Conservation (phyloP, 1,140 invertebrate species). For the Scaptomyza montana region DNA sequence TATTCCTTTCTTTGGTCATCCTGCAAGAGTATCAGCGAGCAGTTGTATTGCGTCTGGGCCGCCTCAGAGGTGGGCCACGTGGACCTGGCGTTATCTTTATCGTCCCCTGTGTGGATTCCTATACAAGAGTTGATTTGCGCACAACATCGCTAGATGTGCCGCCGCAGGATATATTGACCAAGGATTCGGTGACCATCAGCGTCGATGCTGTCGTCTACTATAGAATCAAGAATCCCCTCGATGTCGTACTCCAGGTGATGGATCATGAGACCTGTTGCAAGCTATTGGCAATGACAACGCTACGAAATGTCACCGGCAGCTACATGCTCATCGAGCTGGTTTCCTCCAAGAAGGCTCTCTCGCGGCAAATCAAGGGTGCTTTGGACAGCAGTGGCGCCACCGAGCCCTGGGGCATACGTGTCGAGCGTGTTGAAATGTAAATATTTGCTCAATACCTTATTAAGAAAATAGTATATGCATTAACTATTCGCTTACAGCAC, state of each 20-base stretch:
- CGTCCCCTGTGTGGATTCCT: conserved; percentile 94
- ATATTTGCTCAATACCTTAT: no score
- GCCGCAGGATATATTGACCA: conserved; percentile 90
- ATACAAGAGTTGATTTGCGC: conserved; percentile 92
- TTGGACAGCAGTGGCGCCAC: conserved; percentile 88
- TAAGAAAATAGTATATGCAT: neutral
- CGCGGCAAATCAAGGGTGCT: conserved; percentile 63
- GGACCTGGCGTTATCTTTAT: conserved; percentile 95
- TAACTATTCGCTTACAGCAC: conserved; percentile 86
- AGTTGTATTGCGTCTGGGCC: conserved; percentile 93
- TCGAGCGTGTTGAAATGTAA: conserved; percentile 98
- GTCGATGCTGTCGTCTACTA: conserved; percentile 97
- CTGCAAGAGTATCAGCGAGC: conserved; percentile 91
- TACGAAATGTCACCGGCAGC: conserved; percentile 95
- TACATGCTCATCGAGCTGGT: conserved; percentile 89
- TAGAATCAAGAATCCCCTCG: conserved; percentile 89
- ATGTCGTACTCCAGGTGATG: conserved; percentile 90
- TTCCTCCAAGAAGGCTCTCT: conserved; percentile 94
- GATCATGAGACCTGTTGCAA: conserved; percentile 91
- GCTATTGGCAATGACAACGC: conserved; percentile 92
- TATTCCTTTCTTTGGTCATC: conserved; percentile 91
- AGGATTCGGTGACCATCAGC: conserved; percentile 95
- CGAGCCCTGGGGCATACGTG: conserved; percentile 97
- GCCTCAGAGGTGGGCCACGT: conserved; percentile 84
- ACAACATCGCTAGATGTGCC: conserved; percentile 86